These are phyloP conservation scores for Chloromyia formosa DNA, from an alignment of 2,888 invertebrate species.

Conservation along the genomic window DNA sequence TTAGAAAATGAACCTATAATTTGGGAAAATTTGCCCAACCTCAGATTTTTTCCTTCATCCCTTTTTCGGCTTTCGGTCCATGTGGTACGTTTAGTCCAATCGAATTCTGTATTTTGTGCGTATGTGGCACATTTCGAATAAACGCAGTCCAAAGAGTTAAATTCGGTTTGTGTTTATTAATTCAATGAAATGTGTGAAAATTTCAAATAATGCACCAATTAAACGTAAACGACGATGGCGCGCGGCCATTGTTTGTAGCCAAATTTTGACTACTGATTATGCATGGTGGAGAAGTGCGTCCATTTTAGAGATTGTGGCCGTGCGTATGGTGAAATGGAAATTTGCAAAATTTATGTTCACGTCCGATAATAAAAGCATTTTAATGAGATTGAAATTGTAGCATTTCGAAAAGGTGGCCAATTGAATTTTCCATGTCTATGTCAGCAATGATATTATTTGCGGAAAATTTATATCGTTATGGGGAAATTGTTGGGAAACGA, in stretches of 20 bases:
- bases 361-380: conserved; percentile 15
- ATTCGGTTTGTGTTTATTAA: conserved; percentile 11
- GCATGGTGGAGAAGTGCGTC: background rate
- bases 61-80: background rate
- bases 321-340: background rate
- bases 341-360: background rate
- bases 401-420: conserved; percentile 1
- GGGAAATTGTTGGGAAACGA: background rate
- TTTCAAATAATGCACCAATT: conserved; percentile 30
- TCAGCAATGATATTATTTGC: background rate
- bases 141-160: background rate
- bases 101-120: no score
- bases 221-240: background rate
- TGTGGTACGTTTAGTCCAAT: background rate
- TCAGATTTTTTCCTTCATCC: background rate
- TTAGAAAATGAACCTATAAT: conserved; percentile 34
- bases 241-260: background rate
- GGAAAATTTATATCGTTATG: background rate
- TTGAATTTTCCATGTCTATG: background rate
- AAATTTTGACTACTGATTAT: conserved; percentile 29
- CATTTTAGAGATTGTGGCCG: no score
- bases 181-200: conserved; percentile 16
- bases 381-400: conserved; percentile 18
- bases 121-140: no score
- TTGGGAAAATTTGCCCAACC: background rate